phyloP scores from a whole-genome alignment of 1,140 invertebrate genomes.

The Philaenus spumarius region DNA sequence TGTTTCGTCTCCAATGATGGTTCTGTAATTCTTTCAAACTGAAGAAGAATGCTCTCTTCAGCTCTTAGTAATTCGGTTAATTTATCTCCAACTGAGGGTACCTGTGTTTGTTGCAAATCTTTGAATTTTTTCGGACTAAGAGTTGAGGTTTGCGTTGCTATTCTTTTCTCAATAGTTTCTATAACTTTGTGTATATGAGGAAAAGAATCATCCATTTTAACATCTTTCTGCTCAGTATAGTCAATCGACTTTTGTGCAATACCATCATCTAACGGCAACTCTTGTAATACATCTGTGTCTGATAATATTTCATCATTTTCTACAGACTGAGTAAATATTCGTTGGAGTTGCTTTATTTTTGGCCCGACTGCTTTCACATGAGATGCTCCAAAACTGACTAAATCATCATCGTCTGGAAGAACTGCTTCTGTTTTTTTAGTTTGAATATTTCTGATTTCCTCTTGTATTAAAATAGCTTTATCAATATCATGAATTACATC shows the following conservation, averaged over 20 bases:
- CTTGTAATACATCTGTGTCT: too few species aligned
- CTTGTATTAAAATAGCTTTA: background rate
- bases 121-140: slow-evolving; percentile 8
- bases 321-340: slow-evolving; percentile 38
- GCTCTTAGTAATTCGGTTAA: slow-evolving; percentile 29
- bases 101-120: slow-evolving; percentile 16
- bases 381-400: slow-evolving; percentile 11
- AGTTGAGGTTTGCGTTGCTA: slow-evolving; percentile 18
- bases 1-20: too few species aligned
- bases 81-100: slow-evolving; percentile 21
- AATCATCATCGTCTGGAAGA: background rate
- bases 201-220: slow-evolving; percentile 14
- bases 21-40: slow-evolving; percentile 24
- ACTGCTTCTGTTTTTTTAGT: background rate
- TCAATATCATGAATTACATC: too few species aligned
- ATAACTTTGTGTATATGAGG: slow-evolving; percentile 30
- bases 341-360: slow-evolving; percentile 44
- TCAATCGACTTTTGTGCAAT: background rate
- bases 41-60: slow-evolving; percentile 27
- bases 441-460: background rate
- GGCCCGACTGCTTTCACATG: slow-evolving; percentile 36
- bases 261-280: too few species aligned
- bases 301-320: slow-evolving; percentile 22
- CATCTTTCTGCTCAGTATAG: slow-evolving; percentile 11
- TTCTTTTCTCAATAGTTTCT: slow-evolving; percentile 29